Percentiles rank a stretch among this genome's conserved stretches.
These are phyloP conservation scores for Oxyruncus cristatus DNA, from an alignment of 2,113 vertebrate genomes.

Conservation along the genomic window DNA sequence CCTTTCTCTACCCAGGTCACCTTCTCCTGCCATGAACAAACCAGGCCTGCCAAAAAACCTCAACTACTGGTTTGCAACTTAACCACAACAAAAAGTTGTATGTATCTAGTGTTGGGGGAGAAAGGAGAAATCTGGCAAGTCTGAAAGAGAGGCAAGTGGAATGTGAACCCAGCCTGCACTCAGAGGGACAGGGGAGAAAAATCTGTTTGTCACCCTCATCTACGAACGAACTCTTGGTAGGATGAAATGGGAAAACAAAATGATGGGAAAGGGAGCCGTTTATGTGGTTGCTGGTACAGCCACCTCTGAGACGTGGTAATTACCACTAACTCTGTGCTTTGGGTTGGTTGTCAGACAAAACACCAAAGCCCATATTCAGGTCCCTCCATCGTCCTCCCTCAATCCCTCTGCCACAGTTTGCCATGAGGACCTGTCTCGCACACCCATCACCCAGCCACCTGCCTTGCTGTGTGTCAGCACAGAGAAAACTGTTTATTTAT, in stretches of 20 bases:
- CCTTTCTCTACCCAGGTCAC: background rate
- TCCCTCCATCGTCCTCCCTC: accelerated
- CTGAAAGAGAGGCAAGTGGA: background rate
- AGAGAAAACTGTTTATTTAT: background rate
- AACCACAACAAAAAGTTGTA: background rate
- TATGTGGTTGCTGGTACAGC: background rate
- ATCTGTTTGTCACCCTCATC: background rate
- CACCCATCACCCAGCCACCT: accelerated
- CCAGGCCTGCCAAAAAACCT: background rate
- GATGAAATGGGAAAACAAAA: background rate
- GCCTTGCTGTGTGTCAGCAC: background rate
- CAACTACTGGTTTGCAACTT: background rate
- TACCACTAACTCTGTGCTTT: background rate
- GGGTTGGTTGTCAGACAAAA: background rate
- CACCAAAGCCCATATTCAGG: background rate
- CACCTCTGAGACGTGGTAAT: background rate
- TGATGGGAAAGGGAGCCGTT: background rate
- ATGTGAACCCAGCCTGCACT: background rate
- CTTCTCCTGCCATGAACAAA: background rate
- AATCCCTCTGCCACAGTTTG: background rate
- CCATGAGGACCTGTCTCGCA: background rate
- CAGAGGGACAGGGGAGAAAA: background rate
- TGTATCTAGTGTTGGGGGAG: background rate
- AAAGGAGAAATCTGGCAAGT: background rate
- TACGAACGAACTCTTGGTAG: background rate